phyloP scores from a whole-genome alignment of 92 coral and sea anemone species.

The Galaxea fascicularis region DNA sequence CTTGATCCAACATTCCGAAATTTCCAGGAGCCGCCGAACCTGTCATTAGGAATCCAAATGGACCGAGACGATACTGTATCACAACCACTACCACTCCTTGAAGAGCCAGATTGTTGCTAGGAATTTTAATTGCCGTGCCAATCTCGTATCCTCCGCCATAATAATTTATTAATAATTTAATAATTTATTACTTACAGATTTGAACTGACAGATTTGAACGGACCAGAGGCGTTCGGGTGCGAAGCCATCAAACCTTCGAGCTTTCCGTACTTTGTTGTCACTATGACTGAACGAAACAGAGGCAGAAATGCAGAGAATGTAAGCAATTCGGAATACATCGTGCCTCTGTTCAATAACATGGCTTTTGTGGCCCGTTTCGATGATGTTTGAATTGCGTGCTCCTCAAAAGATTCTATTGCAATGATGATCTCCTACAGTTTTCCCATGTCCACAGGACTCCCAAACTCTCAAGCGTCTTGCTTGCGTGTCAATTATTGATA shows the following conservation, averaged over 20 bases:
- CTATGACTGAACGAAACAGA: not conserved
- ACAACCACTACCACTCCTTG: conserved; percentile 65
- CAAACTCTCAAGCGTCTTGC: too few species aligned
- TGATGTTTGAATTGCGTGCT: too few species aligned
- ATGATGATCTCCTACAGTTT: too few species aligned
- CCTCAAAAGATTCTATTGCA: too few species aligned
- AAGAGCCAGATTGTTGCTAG: conserved; percentile 47
- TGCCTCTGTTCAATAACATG: not conserved
- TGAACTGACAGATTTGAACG: conserved; percentile 33
- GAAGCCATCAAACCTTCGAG: not conserved
- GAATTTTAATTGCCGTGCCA: conserved; percentile 4
- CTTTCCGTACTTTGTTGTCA: conserved; percentile 14
- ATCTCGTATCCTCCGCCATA: conserved; percentile 59
- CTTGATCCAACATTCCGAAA: conserved; percentile 88
- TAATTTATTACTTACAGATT: too few species aligned
- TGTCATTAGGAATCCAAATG: conserved; percentile 67
- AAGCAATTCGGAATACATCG: not conserved
- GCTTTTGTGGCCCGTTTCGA: not conserved
- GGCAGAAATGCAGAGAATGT: not conserved
- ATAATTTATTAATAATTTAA: too few species aligned
- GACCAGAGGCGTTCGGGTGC: conserved; percentile 12
- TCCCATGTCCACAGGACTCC: too few species aligned
- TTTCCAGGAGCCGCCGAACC: conserved; percentile 64
- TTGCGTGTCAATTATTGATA: too few species aligned
- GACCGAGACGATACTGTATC: conserved; percentile 68